Evolutionary conservation across 1,140 invertebrate species (phyloP).

Genomic region (Ganaspis sp.): DNA sequence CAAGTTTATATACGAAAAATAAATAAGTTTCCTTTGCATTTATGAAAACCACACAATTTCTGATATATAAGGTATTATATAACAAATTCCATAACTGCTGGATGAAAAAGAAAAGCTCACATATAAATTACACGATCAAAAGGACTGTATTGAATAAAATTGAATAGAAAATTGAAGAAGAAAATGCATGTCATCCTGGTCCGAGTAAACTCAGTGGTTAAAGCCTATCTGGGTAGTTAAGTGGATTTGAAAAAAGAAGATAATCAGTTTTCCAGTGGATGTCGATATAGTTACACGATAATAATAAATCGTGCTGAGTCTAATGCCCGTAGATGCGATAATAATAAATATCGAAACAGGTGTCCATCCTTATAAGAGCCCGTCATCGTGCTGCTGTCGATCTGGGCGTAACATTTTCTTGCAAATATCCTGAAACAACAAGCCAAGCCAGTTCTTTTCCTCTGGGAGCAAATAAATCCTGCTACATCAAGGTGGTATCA

Average conservation of each 20-base stretch:
- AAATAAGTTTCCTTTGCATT: too few species aligned
- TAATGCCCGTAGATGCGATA: background rate
- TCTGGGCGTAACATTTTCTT: conserved; percentile 25
- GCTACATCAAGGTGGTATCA: conserved; percentile 15
- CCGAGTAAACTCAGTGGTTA: background rate
- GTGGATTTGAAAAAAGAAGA: background rate
- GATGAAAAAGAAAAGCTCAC: too few species aligned
- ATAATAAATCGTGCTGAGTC: background rate
- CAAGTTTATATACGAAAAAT: too few species aligned
- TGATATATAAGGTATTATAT: too few species aligned
- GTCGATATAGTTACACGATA: background rate
- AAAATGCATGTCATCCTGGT: background rate
- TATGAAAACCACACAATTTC: too few species aligned
- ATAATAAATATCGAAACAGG: conserved; percentile 31
- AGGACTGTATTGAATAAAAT: too few species aligned
- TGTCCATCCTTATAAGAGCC: conserved; percentile 8
- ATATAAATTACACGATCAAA: too few species aligned
- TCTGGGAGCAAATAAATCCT: conserved; percentile 2
- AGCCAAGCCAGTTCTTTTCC: conserved; percentile 3
- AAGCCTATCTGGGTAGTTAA: background rate
- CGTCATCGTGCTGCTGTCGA: background rate
- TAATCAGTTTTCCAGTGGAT: background rate
- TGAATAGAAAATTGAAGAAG: background rate
- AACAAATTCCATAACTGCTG: too few species aligned
- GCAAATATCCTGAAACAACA: conserved; percentile 21